Base-by-base conservation (phyloP, 1,140 invertebrate genomes). In the Caenorhabditis tropicalis region DNA sequence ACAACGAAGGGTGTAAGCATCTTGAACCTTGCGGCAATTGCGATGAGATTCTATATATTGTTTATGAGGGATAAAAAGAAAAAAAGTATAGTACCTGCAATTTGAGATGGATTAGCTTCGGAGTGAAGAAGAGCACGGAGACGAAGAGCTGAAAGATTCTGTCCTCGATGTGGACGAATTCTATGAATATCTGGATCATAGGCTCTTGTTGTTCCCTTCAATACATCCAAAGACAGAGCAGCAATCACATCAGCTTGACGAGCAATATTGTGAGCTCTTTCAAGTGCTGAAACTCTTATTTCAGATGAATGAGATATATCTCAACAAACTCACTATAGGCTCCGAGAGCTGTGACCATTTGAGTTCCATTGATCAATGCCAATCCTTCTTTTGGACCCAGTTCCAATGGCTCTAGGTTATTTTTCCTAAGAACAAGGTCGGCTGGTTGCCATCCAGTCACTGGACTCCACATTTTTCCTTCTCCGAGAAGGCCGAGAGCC, bases 391-490 rank as follows among this genome's bases (percentile, higher is more conserved):
- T 95, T 16, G 94, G 92, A 81, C 92, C 92, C n/a, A 94, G 91
- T 31, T 91, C 91, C 49, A 95, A 92, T 12, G 94, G 94, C 84
- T 92, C 91, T 29, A 95, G 89, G 58, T 93, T 92, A 89, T 95
- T 92, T 36, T 91, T 91, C 88, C 94, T 92, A 21, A 94, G 87
- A 27, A 94, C 93, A 92, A 93, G 88, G 19, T 87, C 90, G 81
- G 94, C 94, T 85, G 94, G 92, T 21, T 92, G 93, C 94, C 94
- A 95, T 46, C 94, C 94, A 60, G 94, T 94, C 85, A 93, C 90
- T 65, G 94, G 93, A 88, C 94, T 94, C 94, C 94, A 95, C 94
- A 95, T 95, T 89, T 94, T 93, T n/a, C 94, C 94, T 92, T 95
- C 94, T n/a, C 94, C 94, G 89, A 95, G 92, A 86, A 95, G 91